A percentile compares a stretch with the other conserved stretches of the same genome.
Conservation (phyloP, 2,888 invertebrate species). For the Seira musarum region DNA sequence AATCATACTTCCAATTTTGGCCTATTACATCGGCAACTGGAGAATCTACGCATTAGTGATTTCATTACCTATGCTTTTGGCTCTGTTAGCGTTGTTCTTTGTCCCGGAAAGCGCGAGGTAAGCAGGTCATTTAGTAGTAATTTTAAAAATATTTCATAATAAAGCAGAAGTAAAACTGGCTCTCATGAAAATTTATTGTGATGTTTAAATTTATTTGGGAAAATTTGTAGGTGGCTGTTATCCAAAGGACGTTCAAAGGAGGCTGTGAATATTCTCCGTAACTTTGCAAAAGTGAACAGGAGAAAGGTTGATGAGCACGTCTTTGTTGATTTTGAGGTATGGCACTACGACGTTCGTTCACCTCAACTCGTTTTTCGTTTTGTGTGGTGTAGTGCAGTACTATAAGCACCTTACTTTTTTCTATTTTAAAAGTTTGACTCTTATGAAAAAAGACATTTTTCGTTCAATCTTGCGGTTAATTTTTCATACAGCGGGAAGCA, state of each 20-base stretch:
- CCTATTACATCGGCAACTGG: conserved; percentile 86
- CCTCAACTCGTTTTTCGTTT: no score
- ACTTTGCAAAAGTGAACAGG: conserved; percentile 85
- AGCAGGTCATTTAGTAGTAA: no score
- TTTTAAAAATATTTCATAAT: no score
- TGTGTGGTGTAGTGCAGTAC: no score
- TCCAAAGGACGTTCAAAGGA: conserved; percentile 88
- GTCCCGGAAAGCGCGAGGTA: conserved; percentile 86
- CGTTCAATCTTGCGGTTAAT: no score
- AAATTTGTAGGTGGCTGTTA: conserved; percentile 81
- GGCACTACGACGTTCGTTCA: no score
- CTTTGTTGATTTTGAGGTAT: conserved; percentile 82
- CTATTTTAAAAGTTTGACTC: no score
- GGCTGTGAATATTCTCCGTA: conserved; percentile 83
- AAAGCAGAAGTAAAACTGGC: no score
- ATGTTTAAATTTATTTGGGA: conserved; percentile 16
- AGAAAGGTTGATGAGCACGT: conserved; percentile 82
- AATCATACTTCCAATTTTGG: conserved; percentile 87
- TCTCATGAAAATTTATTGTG: conserved; percentile 7
- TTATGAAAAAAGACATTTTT: no score
- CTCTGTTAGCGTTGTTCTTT: conserved; percentile 64
- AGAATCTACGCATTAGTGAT: conserved; percentile 83
- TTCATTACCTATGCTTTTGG: conserved; percentile 80
- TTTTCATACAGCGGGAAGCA: conserved; percentile 78
- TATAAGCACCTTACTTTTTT: no score